Evolutionary conservation across 2,888 invertebrate genomes (phyloP).

Genomic region (Himalopsyche kuldschensis): DNA sequence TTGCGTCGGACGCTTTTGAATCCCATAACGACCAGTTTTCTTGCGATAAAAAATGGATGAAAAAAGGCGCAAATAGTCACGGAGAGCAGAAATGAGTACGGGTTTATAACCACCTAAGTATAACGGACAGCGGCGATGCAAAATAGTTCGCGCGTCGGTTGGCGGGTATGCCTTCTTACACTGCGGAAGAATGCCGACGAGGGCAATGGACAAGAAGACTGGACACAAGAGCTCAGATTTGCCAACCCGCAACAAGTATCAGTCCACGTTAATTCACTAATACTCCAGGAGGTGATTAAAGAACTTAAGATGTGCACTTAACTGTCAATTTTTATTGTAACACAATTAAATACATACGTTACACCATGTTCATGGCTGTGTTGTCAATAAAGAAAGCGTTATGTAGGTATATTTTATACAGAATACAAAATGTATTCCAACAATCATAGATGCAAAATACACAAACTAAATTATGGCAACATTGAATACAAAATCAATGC

Average conservation of each 20-base stretch:
- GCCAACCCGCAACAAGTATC: not conserved
- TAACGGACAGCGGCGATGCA: slow-evolving; percentile 23
- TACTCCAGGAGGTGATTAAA: too few species aligned
- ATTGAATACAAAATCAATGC: too few species aligned
- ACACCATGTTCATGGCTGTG: too few species aligned
- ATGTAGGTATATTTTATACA: too few species aligned
- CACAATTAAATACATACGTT: too few species aligned
- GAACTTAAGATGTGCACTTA: too few species aligned
- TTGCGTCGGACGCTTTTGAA: not conserved
- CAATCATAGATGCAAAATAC: too few species aligned
- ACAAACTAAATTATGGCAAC: too few species aligned
- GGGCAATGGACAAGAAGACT: slow-evolving; percentile 29
- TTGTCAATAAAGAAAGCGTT: too few species aligned
- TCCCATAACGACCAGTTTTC: not conserved
- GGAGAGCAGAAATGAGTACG: slow-evolving; percentile 11
- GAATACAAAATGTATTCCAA: too few species aligned
- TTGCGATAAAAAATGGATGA: not conserved
- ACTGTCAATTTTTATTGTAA: too few species aligned
- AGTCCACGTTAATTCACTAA: too few species aligned
- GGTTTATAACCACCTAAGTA: not conserved
- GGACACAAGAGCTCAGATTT: not conserved
- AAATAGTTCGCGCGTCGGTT: slow-evolving; percentile 10
- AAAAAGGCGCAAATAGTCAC: not conserved
- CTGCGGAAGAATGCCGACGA: slow-evolving; percentile 18
- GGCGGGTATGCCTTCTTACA: not conserved